A percentile compares a stretch with the other conserved stretches of the same genome.
Evolutionary conservation across 2,797 vertebrate genomes (phyloP).

Genomic region (Chanos chanos): DNA sequence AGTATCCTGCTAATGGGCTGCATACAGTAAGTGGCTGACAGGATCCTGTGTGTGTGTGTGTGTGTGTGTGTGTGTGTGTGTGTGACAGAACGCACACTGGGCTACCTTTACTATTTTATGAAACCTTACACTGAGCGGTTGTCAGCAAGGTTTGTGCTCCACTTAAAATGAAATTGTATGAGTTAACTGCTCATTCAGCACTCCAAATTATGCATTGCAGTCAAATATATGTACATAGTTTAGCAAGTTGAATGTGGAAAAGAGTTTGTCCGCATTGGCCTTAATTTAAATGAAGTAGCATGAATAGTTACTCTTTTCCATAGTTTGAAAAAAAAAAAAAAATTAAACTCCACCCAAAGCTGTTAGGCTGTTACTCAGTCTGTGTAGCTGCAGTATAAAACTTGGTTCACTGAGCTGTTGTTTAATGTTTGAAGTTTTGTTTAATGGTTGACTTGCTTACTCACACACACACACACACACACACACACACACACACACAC

Average conservation of each 20-base stretch:
- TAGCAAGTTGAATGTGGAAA: too few relatives aligned
- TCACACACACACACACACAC: background rate
- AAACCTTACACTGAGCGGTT: constrained; percentile 2
- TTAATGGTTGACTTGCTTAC: too few relatives aligned
- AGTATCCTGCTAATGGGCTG: background rate
- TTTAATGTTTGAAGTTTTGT: too few relatives aligned
- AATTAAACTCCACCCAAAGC: too few relatives aligned
- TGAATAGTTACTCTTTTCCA: too few relatives aligned
- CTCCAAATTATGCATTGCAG: background rate
- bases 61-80: background rate
- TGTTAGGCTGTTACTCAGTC: background rate
- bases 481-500: background rate
- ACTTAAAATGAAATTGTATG: background rate
- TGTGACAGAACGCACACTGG: background rate
- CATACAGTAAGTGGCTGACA: background rate
- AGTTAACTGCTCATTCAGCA: constrained; percentile 9
- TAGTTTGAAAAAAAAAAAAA: too few relatives aligned
- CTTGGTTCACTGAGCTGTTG: background rate
- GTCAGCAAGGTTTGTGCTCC: constrained; percentile 9
- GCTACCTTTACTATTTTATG: background rate
- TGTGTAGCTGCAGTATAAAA: background rate
- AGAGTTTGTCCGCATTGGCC: too few relatives aligned
- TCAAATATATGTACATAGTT: background rate
- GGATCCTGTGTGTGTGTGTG: background rate
- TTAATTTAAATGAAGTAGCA: too few relatives aligned